Percentiles rank a stretch among this genome's conserved stretches.
phyloP scores from a whole-genome alignment of 2,888 invertebrate genomes.

The Ommatoiulus sabulosus region DNA sequence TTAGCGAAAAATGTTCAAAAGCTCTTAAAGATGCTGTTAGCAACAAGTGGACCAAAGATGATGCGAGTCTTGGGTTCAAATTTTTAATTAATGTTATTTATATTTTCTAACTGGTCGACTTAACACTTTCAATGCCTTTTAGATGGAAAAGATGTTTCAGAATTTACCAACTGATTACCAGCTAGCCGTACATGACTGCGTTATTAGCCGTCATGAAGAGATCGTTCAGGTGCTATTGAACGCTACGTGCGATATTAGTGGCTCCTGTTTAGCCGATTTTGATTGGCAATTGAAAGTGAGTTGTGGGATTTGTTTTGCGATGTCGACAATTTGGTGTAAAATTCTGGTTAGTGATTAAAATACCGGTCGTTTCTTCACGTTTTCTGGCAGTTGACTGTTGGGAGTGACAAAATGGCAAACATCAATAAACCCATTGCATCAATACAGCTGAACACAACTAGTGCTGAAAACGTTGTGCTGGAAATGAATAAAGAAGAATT shows the following conservation, averaged over 20 bases:
- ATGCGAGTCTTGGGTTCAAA: not conserved
- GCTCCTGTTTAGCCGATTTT: constrained; percentile 64
- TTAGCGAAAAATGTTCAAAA: not conserved
- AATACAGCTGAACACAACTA: too few species aligned
- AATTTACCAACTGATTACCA: constrained; percentile 63
- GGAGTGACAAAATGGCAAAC: constrained; percentile 65
- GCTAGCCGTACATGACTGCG: constrained; percentile 62
- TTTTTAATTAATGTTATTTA: too few species aligned
- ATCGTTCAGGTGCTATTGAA: constrained; percentile 62
- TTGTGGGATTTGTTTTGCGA: not conserved
- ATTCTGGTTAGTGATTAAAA: not conserved
- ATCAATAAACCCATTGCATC: constrained; percentile 64
- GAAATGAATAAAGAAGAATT: constrained; percentile 65
- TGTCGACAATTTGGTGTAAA: too few species aligned
- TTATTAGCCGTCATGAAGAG: constrained; percentile 63
- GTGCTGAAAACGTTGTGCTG: constrained; percentile 62
- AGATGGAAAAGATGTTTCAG: constrained; percentile 53
- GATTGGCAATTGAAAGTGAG: constrained; percentile 66
- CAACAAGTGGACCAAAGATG: constrained; percentile 48
- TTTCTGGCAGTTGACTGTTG: constrained; percentile 62
- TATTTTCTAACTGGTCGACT: not conserved
- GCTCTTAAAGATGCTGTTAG: constrained; percentile 24
- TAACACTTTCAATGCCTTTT: not conserved
- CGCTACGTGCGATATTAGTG: constrained; percentile 64
- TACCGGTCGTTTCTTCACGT: not conserved